Conservation (phyloP, 2,888 invertebrate species). For the Spisula subtruncata region DNA sequence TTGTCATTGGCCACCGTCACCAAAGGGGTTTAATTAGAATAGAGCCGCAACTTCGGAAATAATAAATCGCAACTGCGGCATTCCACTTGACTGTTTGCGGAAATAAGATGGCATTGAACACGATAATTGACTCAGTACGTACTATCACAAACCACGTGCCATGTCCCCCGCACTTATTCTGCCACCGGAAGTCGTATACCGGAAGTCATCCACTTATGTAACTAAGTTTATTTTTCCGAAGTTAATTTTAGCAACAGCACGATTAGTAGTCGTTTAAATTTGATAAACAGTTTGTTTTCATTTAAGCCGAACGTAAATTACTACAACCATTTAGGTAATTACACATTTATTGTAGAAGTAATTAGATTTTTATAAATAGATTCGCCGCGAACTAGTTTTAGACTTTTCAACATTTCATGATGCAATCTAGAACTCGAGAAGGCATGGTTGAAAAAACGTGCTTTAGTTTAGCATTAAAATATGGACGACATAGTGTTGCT, state of each 20-base stretch:
- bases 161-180: constrained; percentile 28
- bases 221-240: neutral
- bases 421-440: too few relatives aligned
- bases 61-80: constrained; percentile 40
- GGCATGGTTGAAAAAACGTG: too few relatives aligned
- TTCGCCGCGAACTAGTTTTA: too few relatives aligned
- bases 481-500: too few relatives aligned
- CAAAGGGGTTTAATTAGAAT: constrained; percentile 7
- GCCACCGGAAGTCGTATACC: constrained; percentile 24
- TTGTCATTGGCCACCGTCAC: neutral
- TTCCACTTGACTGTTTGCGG: constrained; percentile 39
- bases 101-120: constrained; percentile 14
- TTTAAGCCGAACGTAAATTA: neutral
- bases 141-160: constrained; percentile 35
- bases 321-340: neutral
- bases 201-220: constrained; percentile 28
- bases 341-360: neutral
- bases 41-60: constrained; percentile 43
- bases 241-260: neutral
- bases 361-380: neutral
- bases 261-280: neutral
- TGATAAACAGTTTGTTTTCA: neutral
- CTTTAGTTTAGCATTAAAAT: too few relatives aligned
- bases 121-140: constrained; percentile 24
- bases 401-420: too few relatives aligned